Evolutionary conservation across 1,140 invertebrate species (phyloP), one percentile per base, ranked within the genome.

Genomic region (Parasteatoda tepidariorum): DNA sequence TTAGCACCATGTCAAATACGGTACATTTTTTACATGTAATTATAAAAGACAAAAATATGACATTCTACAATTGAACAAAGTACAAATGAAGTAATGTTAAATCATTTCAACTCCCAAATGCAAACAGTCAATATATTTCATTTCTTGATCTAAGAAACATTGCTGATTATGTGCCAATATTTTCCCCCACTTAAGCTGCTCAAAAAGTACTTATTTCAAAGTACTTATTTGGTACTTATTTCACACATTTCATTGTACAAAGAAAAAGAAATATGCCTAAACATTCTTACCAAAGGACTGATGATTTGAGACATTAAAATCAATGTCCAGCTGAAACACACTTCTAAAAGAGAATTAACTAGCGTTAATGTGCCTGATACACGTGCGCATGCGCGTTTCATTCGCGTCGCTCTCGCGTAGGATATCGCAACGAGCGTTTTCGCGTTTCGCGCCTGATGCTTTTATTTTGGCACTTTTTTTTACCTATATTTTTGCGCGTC

Each of bases 1-100:
- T 70, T 82, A 82, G 78, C 78, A 82, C 78, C 78, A 82, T 82
- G 55, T 82, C 68, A 82, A 82, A 70, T 70, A 82, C 78, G 78
- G 78, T 82, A 82, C 78, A 71, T 82, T 73, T 68, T 75, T 82
- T 82, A 82, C 78, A 82, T 26, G 30, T 61, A 61, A 62, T 82
- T 82, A 82, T 64, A 82, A 82, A 82, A 82, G 64, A 82, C 78
- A 26, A 62, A 82, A 82, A 71, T 82, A 71, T 82, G 66, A 82
- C 78, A 82, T 57, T 59, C 78, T 82, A 82, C 78, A 62, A 28
- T 82, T 67, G 57, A 82, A 82, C 67, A 26, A 55, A 82, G 57
- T 82, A 70, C 68, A 79, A 82, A 82, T 59, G 34, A 79, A 59
- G 76, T 79, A 64, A 79, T 48, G 22, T 66, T 61, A 70, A 82